Evolutionary conservation across 2,113 vertebrate species (phyloP).

Genomic region (Hymenochirus boettgeri): DNA sequence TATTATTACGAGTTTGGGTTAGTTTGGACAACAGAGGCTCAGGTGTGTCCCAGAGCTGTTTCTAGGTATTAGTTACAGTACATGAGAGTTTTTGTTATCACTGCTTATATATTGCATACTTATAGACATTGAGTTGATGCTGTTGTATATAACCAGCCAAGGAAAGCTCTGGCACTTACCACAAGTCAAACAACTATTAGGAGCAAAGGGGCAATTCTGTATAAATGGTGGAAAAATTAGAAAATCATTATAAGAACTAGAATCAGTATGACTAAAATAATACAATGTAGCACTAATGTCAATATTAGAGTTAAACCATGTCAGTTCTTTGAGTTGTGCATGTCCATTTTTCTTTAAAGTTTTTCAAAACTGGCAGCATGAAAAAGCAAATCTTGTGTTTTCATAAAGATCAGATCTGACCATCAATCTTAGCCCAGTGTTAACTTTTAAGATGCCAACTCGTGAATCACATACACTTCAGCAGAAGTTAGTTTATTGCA

Average conservation of each 20-base stretch:
- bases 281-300: not conserved
- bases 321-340: too few relatives aligned
- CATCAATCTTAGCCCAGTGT: conserved; percentile 2
- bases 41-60: too few relatives aligned
- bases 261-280: too few relatives aligned
- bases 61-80: too few relatives aligned
- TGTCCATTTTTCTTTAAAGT: too few relatives aligned
- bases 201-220: not conserved
- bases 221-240: not conserved
- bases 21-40: too few relatives aligned
- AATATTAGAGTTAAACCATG: not conserved
- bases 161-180: too few relatives aligned
- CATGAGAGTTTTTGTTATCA: too few relatives aligned
- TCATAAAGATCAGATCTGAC: not conserved
- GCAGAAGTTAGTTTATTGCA: conserved; percentile 30
- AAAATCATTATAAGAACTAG: not conserved
- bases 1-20: too few relatives aligned
- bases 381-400: not conserved
- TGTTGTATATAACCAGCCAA: too few relatives aligned
- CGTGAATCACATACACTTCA: conserved; percentile 28
- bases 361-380: not conserved
- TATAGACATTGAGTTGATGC: too few relatives aligned
- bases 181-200: not conserved
- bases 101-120: too few relatives aligned
- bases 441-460: conserved; percentile 19